A percentile compares a stretch with the other conserved stretches of the same genome.
Conservation (phyloP, 2,113 vertebrate genomes). For the Sigmodon hispidus region DNA sequence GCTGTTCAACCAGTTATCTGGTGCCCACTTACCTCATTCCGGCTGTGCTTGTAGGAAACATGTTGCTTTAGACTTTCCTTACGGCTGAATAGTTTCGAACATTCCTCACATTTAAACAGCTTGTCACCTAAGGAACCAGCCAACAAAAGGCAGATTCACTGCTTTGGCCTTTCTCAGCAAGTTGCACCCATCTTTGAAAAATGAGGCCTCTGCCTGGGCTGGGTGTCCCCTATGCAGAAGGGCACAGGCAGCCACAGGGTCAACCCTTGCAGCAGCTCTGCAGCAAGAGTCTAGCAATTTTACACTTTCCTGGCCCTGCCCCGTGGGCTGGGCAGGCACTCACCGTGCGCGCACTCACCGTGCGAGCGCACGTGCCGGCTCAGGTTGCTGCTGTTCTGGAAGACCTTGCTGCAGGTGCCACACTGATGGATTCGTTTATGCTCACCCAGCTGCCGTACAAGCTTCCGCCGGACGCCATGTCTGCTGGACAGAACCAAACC, state of each 20-base stretch:
- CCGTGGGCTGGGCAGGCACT: not conserved
- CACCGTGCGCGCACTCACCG: conserved; percentile 84
- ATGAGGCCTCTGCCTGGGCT: not conserved
- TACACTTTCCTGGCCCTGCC: not conserved
- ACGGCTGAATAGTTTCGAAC: conserved; percentile 98
- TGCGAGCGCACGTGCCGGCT: conserved; percentile 98
- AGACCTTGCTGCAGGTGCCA: conserved; percentile 94
- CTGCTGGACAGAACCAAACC: conserved; percentile 87
- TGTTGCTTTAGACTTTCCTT: conserved; percentile 99
- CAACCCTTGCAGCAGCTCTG: not conserved
- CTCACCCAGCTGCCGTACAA: conserved; percentile 90
- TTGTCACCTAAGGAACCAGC: conserved; percentile 91
- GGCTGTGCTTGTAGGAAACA: conserved; percentile 99
- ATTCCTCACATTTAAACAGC: conserved; percentile 98
- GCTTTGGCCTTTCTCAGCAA: not conserved
- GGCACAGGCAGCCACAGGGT: not conserved
- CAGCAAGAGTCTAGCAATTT: not conserved
- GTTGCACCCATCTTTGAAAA: not conserved
- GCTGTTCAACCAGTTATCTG: not conserved
- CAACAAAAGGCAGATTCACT: not conserved
- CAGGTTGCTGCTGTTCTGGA: conserved; percentile 99
- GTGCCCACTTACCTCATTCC: conserved; percentile 89
- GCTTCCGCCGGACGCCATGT: conserved; percentile 87
- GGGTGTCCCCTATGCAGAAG: not conserved
- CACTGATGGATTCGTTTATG: conserved; percentile 96